These are phyloP conservation scores for Cheilosia variabilis DNA, from an alignment of 2,888 invertebrate genomes.

Conservation along the genomic window DNA sequence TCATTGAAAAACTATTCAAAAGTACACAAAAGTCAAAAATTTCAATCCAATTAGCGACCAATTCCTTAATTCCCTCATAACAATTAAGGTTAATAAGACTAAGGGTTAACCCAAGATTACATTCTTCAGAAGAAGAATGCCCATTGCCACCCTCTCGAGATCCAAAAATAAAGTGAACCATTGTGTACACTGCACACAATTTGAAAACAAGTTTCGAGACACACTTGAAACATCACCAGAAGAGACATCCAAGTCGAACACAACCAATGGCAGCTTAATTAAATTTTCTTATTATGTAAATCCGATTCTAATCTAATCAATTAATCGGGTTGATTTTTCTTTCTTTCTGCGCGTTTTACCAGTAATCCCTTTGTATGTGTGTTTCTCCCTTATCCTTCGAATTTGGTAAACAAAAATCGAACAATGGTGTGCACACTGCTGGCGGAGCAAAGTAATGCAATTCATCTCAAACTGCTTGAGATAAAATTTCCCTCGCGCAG, in stretches of 20 bases:
- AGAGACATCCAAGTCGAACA: constrained; percentile 7
- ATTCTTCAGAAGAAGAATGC: constrained; percentile 31
- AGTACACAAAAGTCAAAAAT: constrained; percentile 11
- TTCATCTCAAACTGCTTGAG: constrained; percentile 52
- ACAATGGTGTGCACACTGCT: too few relatives aligned
- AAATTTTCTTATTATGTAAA: constrained; percentile 73
- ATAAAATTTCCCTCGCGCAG: constrained; percentile 18
- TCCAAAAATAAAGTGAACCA: not conserved
- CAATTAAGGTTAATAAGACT: constrained; percentile 51
- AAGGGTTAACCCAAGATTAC: constrained; percentile 54
- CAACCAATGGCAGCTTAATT: constrained; percentile 49
- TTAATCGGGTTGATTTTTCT: constrained; percentile 56
- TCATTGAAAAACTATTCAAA: constrained; percentile 19
- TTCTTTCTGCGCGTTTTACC: constrained; percentile 9
- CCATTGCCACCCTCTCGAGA: not conserved
- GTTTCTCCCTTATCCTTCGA: constrained; percentile 25
- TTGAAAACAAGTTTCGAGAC: constrained; percentile 12
- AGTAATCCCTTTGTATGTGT: constrained; percentile 13
- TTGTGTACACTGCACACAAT: not conserved
- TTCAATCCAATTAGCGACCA: constrained; percentile 62
- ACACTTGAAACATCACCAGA: constrained; percentile 24
- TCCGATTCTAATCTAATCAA: constrained; percentile 72
- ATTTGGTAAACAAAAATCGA: not conserved
- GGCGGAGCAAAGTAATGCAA: constrained; percentile 11
- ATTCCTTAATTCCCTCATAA: constrained; percentile 55